phyloP scores from a whole-genome alignment of 2,113 vertebrate species.

The Indicator indicator region DNA sequence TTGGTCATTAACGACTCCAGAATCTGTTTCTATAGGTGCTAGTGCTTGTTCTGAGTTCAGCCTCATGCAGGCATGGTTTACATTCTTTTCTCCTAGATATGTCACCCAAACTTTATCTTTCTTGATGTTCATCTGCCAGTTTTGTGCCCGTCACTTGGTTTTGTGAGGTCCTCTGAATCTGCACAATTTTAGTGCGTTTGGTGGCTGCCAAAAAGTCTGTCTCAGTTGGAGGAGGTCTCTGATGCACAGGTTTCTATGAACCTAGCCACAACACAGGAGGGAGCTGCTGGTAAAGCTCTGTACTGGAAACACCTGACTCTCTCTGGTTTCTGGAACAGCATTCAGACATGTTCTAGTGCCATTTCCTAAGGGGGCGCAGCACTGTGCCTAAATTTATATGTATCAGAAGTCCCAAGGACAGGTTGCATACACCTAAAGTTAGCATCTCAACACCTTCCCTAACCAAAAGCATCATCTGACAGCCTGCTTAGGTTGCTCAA shows the following conservation, averaged over 20 bases:
- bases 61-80: background rate
- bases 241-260: background rate
- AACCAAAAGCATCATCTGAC: background rate
- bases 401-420: background rate
- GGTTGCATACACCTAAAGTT: background rate
- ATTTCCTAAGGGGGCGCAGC: background rate
- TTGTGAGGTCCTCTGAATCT: background rate
- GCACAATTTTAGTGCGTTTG: background rate
- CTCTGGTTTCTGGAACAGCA: background rate
- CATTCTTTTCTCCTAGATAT: background rate
- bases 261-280: background rate
- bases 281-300: background rate
- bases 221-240: background rate
- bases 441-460: background rate
- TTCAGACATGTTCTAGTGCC: background rate
- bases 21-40: background rate
- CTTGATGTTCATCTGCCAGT: background rate
- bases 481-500: background rate
- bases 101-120: background rate
- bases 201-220: background rate
- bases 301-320: background rate
- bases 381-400: background rate
- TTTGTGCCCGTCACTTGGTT: background rate
- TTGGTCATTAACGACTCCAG: rapidly evolving
- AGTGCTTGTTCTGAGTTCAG: background rate